A percentile compares a stretch with the other conserved stretches of the same genome.
Conservation (phyloP, 2,888 invertebrate species). For the Melinaea marsaeus region DNA sequence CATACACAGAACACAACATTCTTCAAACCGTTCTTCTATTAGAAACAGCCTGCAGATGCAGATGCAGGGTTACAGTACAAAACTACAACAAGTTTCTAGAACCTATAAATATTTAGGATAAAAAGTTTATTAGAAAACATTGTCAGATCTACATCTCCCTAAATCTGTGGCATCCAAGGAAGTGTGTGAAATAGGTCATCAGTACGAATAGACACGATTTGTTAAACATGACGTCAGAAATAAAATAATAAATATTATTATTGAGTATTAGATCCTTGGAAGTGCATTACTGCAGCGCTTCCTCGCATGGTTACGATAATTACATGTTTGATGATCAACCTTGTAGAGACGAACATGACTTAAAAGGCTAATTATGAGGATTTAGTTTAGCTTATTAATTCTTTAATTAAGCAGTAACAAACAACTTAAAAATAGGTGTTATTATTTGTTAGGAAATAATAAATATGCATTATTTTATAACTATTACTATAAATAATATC, state of each 20-base stretch:
- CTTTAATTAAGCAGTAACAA: too few relatives aligned
- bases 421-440: too few relatives aligned
- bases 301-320: slow-evolving; percentile 18
- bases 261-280: slow-evolving; percentile 24
- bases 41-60: too few relatives aligned
- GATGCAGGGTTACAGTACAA: too few relatives aligned
- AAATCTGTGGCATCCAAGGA: slow-evolving; percentile 35
- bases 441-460: too few relatives aligned
- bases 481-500: too few relatives aligned
- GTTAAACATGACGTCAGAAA: slow-evolving; percentile 39
- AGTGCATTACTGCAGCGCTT: slow-evolving; percentile 15
- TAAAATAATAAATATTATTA: slow-evolving; percentile 18
- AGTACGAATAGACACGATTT: slow-evolving; percentile 44
- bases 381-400: slow-evolving; percentile 2
- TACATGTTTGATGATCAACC: slow-evolving; percentile 23
- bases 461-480: too few relatives aligned
- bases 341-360: background rate
- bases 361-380: background rate
- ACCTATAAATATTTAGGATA: too few relatives aligned
- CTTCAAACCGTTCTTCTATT: too few relatives aligned
- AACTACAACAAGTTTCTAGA: too few relatives aligned
- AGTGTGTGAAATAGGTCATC: slow-evolving; percentile 54
- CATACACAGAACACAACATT: too few relatives aligned
- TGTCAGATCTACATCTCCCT: slow-evolving; percentile 4
- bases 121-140: background rate